Percentiles rank a stretch among this genome's conserved stretches.
Conservation (phyloP, 2,888 invertebrate genomes). For the Magallana nippona region DNA sequence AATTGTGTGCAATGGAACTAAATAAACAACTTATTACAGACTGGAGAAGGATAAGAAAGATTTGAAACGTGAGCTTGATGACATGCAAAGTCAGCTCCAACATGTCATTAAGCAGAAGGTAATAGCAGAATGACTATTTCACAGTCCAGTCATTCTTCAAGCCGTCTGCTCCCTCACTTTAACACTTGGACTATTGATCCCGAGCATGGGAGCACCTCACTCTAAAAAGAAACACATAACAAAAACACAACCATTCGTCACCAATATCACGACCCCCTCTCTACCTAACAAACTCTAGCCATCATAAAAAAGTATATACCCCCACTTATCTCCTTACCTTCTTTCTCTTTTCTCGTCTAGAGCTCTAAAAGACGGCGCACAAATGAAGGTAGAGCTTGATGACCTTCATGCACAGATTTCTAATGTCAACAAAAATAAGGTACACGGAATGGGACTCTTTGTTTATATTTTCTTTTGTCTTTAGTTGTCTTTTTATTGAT, state of each 20-base stretch:
- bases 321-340: background rate
- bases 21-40: slow-evolving; percentile 31
- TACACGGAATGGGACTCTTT: slow-evolving; percentile 81
- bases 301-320: background rate
- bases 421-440: slow-evolving; percentile 99
- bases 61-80: slow-evolving; percentile 98
- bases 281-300: background rate
- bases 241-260: background rate
- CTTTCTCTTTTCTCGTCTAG: slow-evolving; percentile 82
- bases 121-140: background rate
- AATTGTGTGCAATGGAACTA: background rate
- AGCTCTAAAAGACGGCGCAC: slow-evolving; percentile 96
- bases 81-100: slow-evolving; percentile 97
- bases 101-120: slow-evolving; percentile 96
- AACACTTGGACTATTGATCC: background rate
- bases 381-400: slow-evolving; percentile 98
- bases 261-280: background rate
- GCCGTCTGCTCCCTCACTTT: background rate
- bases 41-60: slow-evolving; percentile 86
- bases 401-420: slow-evolving; percentile 98
- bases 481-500: background rate
- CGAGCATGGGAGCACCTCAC: background rate
- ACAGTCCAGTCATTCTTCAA: background rate
- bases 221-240: background rate
- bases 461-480: slow-evolving; percentile 4